phyloP scores from a whole-genome alignment of 2,888 invertebrate species.

The Altica lythri region DNA sequence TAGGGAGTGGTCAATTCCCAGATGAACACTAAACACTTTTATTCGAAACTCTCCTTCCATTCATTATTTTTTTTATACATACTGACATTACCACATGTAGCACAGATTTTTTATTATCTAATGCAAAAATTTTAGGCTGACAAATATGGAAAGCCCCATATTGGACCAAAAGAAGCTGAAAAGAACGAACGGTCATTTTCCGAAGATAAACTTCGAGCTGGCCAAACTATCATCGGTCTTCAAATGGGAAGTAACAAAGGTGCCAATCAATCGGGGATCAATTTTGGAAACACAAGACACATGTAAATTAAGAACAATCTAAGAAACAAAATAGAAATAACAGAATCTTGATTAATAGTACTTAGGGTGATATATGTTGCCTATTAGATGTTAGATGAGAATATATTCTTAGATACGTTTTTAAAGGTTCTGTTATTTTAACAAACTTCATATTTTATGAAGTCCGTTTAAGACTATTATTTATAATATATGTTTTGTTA shows the following conservation, averaged over 20 bases:
- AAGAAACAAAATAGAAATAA: constrained; percentile 14
- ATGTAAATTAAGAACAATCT: constrained; percentile 68
- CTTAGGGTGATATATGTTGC: constrained; percentile 11
- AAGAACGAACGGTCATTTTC: constrained; percentile 93
- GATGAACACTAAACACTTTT: too few species aligned
- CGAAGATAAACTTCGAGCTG: constrained; percentile 91
- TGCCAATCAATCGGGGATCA: constrained; percentile 94
- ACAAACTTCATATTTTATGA: constrained; percentile 2
- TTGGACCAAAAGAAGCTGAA: constrained; percentile 96
- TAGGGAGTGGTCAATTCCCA: too few species aligned
- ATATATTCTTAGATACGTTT: background rate
- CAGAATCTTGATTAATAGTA: constrained; percentile 17
- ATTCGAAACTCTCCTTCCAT: too few species aligned
- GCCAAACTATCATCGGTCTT: constrained; percentile 89
- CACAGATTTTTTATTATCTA: too few species aligned
- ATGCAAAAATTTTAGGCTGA: constrained; percentile 76
- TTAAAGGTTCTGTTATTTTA: constrained; percentile 20
- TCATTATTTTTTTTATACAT: too few species aligned
- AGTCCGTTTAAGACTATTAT: constrained; percentile 21
- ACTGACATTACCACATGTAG: too few species aligned
- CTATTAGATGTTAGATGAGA: constrained; percentile 9
- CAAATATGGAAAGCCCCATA: constrained; percentile 81
- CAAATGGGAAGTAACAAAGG: constrained; percentile 99
- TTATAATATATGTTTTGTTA: constrained; percentile 26
- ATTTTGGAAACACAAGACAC: constrained; percentile 96